Evolutionary conservation across 53 echinoderm and acorn worm genomes (phyloP).

Genomic region (Astropecten irregularis): DNA sequence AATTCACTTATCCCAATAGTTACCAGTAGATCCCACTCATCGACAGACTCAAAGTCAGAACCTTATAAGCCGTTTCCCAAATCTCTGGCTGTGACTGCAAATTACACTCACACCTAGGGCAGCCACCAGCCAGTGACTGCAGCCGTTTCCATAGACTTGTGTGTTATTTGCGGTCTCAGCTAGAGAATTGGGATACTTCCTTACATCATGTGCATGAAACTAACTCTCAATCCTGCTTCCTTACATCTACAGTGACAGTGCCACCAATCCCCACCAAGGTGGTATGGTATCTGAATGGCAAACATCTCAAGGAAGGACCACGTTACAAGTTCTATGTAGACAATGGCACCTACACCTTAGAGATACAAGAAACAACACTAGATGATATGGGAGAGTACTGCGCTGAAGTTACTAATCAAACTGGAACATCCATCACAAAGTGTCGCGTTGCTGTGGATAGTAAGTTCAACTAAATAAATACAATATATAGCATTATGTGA

Average conservation of each 20-base stretch:
- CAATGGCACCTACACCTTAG: slow-evolving; percentile 81
- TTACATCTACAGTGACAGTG: slow-evolving; percentile 58
- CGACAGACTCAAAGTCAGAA: too few relatives aligned
- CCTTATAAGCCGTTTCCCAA: too few relatives aligned
- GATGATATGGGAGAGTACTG: slow-evolving; percentile 76
- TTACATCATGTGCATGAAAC: too few relatives aligned
- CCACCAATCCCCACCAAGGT: slow-evolving; percentile 87
- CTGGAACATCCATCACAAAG: slow-evolving; percentile 77
- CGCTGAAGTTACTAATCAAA: slow-evolving; percentile 80
- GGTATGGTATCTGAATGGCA: slow-evolving; percentile 79
- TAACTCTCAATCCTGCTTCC: not conserved
- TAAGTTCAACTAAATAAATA: slow-evolving; percentile 37
- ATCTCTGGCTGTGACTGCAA: too few relatives aligned
- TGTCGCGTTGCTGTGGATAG: slow-evolving; percentile 88
- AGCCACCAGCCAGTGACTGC: too few relatives aligned
- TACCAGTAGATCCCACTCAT: too few relatives aligned
- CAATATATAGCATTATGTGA: too few relatives aligned
- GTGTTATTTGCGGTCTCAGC: too few relatives aligned
- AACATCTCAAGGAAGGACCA: slow-evolving; percentile 66
- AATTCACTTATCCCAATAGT: too few relatives aligned
- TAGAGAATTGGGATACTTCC: too few relatives aligned
- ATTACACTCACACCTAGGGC: too few relatives aligned
- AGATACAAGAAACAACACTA: slow-evolving; percentile 84
- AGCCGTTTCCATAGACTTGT: too few relatives aligned
- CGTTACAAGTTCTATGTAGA: slow-evolving; percentile 83